phyloP scores from a whole-genome alignment of 2,888 invertebrate species.

The Dryococelus australis region DNA sequence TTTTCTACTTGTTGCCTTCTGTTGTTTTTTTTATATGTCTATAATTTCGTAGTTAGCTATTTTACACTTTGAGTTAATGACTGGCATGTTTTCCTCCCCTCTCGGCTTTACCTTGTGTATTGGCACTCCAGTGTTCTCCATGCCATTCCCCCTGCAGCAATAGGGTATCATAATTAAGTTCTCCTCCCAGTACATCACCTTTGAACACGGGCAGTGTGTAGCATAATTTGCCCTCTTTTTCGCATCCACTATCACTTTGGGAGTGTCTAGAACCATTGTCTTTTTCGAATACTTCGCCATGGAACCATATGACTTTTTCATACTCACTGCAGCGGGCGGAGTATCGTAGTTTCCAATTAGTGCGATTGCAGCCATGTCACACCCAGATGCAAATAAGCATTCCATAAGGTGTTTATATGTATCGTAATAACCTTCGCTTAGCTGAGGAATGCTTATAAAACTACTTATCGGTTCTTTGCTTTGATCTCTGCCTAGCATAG shows the following conservation, averaged over 20 bases:
- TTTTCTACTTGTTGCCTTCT: constrained; percentile 50
- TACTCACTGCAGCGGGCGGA: constrained; percentile 65
- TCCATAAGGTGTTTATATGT: constrained; percentile 77
- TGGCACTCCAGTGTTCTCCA: constrained; percentile 61
- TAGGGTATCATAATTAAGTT: constrained; percentile 68
- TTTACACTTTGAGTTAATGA: constrained; percentile 61
- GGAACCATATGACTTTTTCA: constrained; percentile 76
- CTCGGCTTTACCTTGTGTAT: constrained; percentile 61
- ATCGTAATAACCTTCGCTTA: constrained; percentile 71
- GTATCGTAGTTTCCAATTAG: constrained; percentile 64
- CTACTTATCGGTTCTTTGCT: constrained; percentile 51
- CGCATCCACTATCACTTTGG: constrained; percentile 32
- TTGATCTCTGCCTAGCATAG: constrained; percentile 52
- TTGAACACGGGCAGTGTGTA: constrained; percentile 54
- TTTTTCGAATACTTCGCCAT: constrained; percentile 67
- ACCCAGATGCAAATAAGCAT: constrained; percentile 63
- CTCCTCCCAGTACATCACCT: constrained; percentile 72
- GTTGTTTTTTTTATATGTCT: constrained; percentile 71
- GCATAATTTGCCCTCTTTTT: constrained; percentile 30
- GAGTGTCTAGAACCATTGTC: constrained; percentile 34
- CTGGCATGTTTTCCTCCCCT: constrained; percentile 66
- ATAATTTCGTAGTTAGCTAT: constrained; percentile 75
- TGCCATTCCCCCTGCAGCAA: constrained; percentile 63
- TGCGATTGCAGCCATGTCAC: constrained; percentile 34
- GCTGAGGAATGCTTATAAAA: neutral